Base-by-base conservation (phyloP, 2,797 vertebrate species). In the Falco rusticolus region DNA sequence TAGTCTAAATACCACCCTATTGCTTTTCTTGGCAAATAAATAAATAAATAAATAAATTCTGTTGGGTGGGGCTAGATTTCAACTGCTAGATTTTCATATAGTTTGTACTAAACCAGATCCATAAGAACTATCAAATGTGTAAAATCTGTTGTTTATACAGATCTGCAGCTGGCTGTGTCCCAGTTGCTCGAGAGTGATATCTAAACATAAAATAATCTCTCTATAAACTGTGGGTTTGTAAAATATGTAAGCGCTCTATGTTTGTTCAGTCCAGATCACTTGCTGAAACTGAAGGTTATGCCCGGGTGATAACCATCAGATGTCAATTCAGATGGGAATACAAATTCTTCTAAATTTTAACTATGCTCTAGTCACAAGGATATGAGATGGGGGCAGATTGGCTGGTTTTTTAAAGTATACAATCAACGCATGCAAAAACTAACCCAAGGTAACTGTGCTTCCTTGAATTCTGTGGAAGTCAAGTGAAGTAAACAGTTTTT, bases 201-300 rank as follows among this genome's bases (percentile, higher is more conserved):
- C 94, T 97, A 98, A 98, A 97, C 97, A 98, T 97, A 96, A 98
- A 97, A 98, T 97, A 97, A 98, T 98, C 97, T 97, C 96, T 97
- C 59, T 79, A 96, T 97, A 98, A 98, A 97, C 96, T 97, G 84
- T 96, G 96, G 97, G 56, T 97, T 97, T 97, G 81, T 96, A 96
- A 97, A 98, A 93, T 97, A 96, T 97, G 94, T 97, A 97, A 98
- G 95, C 6, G 2, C 43, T 97, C 53, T 87, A 72, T 95, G 91
- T 96, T 96, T 97, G 96, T 96, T 96, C 96, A 95, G 77, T 97
- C 88, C 72, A 69, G 79, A 96, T 94, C 64, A 1, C 56, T 84
- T 72, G 79, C 61, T 91, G 91, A 93, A 94, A 83, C 80, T 94
- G 92, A 75, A 95, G 91, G 66, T 88, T 96, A 82, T 86, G 68